A percentile compares a stretch with the other conserved stretches of the same genome.
These are phyloP conservation scores for Dendrocincla fuliginosa DNA, from an alignment of 2,797 vertebrate species.

Conservation along the genomic window DNA sequence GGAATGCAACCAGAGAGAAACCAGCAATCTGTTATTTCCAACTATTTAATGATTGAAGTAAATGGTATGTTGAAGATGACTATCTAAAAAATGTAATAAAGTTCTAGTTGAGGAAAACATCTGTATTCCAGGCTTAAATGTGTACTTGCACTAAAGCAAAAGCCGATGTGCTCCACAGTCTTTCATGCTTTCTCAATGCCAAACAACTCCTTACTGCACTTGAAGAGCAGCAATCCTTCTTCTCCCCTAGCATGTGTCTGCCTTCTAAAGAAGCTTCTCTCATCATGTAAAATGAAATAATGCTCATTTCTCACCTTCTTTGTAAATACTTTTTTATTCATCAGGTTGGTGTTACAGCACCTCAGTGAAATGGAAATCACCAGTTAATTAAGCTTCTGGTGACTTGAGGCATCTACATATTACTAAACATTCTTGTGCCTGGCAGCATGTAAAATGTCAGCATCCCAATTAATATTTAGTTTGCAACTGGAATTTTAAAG, in stretches of 20 bases:
- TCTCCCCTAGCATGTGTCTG: background rate
- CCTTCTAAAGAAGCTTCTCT: background rate
- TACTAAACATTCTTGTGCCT: constrained; percentile 10
- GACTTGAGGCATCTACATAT: background rate
- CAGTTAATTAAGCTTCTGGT: constrained; percentile 29
- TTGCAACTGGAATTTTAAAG: constrained; percentile 21
- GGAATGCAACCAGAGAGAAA: background rate
- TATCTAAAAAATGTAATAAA: background rate
- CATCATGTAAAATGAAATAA: background rate
- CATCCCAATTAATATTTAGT: constrained; percentile 18
- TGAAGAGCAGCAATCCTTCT: background rate
- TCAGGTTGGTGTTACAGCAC: background rate
- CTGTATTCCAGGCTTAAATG: background rate
- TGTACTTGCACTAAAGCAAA: background rate
- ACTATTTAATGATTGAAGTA: background rate
- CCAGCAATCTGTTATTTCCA: background rate
- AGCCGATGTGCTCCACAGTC: background rate
- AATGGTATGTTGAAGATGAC: background rate
- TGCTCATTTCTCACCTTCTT: background rate
- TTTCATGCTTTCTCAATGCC: background rate
- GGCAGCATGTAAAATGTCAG: constrained; percentile 37
- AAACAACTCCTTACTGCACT: background rate
- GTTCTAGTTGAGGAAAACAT: background rate
- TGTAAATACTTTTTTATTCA: background rate
- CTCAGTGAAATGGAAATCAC: background rate